Conservation (phyloP, 2,888 invertebrate genomes). For the Brachyptera putata region DNA sequence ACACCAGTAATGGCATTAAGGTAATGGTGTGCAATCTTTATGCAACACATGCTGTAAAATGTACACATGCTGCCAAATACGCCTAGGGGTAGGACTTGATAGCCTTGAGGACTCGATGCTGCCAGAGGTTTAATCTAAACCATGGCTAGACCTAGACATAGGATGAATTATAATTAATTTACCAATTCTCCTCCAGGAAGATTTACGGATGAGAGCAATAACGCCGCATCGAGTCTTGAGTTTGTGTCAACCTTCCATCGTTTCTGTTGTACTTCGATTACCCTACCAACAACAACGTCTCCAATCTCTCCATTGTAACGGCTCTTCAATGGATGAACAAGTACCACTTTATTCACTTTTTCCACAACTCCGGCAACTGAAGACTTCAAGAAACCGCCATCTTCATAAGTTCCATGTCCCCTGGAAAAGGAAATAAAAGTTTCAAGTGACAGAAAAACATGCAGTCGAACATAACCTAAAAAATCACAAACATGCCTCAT, state of each 20-base stretch:
- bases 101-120: too few species aligned
- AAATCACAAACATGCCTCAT: conserved; percentile 25
- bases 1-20: too few species aligned
- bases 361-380: conserved; percentile 94
- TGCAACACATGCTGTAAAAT: too few species aligned
- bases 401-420: conserved; percentile 93
- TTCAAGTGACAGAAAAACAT: background rate
- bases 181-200: conserved; percentile 96
- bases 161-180: too few species aligned
- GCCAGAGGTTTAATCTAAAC: too few species aligned
- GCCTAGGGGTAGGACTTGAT: too few species aligned
- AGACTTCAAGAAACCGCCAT: conserved; percentile 75
- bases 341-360: conserved; percentile 91
- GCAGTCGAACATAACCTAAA: conserved; percentile 3
- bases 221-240: conserved; percentile 79
- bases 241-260: conserved; percentile 96
- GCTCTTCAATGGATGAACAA: conserved; percentile 85
- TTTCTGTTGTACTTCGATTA: conserved; percentile 89
- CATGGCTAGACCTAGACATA: too few species aligned
- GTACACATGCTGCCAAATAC: too few species aligned
- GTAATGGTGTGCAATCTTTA: too few species aligned
- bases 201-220: conserved; percentile 90
- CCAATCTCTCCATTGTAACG: conserved; percentile 92
- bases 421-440: conserved; percentile 48
- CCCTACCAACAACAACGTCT: conserved; percentile 92